Conservation (phyloP, 2,797 vertebrate species). For the Gymnothorax javanicus region DNA sequence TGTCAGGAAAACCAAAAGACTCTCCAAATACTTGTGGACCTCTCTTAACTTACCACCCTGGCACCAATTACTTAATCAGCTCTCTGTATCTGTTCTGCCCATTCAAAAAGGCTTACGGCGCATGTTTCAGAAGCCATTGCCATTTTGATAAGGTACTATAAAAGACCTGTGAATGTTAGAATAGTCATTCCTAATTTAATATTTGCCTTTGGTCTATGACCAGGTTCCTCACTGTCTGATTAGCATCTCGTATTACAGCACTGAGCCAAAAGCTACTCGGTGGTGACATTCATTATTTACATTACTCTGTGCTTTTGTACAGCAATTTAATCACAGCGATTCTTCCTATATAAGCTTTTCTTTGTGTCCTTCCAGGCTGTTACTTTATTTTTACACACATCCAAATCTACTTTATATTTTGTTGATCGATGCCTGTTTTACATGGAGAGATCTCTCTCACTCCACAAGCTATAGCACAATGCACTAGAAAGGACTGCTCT, state of each 20-base stretch:
- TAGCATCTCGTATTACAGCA: background rate
- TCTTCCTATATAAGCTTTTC: background rate
- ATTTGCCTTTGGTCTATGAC: background rate
- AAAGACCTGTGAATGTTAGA: background rate
- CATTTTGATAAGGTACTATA: background rate
- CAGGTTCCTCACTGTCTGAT: background rate
- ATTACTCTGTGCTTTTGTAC: background rate
- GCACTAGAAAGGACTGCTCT: background rate
- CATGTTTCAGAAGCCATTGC: background rate
- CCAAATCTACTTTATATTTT: background rate
- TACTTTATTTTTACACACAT: background rate
- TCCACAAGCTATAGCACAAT: background rate
- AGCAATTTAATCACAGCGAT: background rate
- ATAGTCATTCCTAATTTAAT: background rate
- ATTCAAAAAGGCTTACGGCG: background rate
- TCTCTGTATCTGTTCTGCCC: background rate
- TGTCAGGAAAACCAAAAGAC: background rate
- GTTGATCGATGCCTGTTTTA: background rate
- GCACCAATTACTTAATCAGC: background rate
- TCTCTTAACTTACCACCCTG: background rate
- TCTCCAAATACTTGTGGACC: no score
- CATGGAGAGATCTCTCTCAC: background rate
- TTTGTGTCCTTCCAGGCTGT: background rate
- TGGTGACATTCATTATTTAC: background rate
- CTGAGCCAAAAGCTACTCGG: background rate